Conservation (phyloP, 1,140 invertebrate species). For the Andricus grossulariae region DNA sequence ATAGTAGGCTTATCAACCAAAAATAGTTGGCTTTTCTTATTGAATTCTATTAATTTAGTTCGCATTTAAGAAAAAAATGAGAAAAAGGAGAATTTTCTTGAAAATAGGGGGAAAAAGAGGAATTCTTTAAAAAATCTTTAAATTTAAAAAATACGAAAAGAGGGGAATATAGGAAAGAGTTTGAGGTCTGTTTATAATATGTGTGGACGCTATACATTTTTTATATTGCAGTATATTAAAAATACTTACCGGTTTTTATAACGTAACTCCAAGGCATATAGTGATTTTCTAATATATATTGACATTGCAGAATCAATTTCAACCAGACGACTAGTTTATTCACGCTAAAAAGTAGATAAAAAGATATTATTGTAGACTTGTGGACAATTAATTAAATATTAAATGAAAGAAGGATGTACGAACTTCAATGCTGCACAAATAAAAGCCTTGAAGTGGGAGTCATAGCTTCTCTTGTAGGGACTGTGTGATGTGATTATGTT, state of each 20-base stretch:
- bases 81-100: too few species aligned
- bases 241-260: conserved; percentile 86
- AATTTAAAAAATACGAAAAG: too few species aligned
- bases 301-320: conserved; percentile 93
- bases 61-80: too few species aligned
- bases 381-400: conserved; percentile 14
- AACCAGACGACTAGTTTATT: conserved; percentile 95
- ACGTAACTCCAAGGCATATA: conserved; percentile 98
- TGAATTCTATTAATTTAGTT: too few species aligned
- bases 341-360: conserved; percentile 78
- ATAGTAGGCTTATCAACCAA: too few species aligned
- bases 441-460: conserved; percentile 99
- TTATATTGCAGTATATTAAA: conserved; percentile 1
- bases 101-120: too few species aligned
- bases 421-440: conserved; percentile 97
- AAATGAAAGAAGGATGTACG: conserved; percentile 65
- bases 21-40: too few species aligned
- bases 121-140: too few species aligned
- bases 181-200: not conserved
- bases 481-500: conserved; percentile 94
- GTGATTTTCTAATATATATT: conserved; percentile 90
- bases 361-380: conserved; percentile 32
- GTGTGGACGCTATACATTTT: conserved; percentile 4
- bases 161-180: too few species aligned
- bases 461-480: conserved; percentile 93